A percentile compares a stretch with the other conserved stretches of the same genome.
Evolutionary conservation across 2,797 vertebrate genomes (phyloP).

Genomic region (Oophaga sylvatica): DNA sequence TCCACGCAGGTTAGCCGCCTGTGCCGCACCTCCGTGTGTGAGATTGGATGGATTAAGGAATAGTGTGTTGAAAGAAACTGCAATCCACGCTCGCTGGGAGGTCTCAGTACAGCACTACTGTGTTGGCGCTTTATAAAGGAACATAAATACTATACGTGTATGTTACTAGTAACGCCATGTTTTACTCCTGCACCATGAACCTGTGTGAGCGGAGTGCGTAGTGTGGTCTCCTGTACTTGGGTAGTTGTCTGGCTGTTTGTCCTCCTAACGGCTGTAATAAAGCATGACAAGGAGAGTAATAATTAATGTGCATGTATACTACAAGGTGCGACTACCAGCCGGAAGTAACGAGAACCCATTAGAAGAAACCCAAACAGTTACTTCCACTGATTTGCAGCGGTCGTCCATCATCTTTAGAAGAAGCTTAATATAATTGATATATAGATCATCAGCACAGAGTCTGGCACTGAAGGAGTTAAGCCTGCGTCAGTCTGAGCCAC

Average conservation of each 20-base stretch:
- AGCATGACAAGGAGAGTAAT: neutral
- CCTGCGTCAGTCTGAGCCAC: neutral
- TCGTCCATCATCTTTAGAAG: neutral
- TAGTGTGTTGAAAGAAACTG: no score
- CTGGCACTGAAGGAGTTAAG: constrained; percentile 22
- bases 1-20: no score
- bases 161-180: no score
- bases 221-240: neutral
- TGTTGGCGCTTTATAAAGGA: no score
- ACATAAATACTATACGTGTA: no score
- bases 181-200: neutral
- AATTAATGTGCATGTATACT: neutral
- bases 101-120: no score
- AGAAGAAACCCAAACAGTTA: neutral
- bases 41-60: no score
- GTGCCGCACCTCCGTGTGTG: no score
- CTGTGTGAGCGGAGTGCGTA: no score
- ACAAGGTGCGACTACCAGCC: neutral
- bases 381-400: neutral
- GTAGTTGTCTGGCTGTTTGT: neutral
- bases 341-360: neutral
- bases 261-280: neutral
- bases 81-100: no score
- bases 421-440: neutral
- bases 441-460: neutral